Base-by-base conservation (phyloP, 2,113 vertebrate species). In the Bagarius yarrelli region DNA sequence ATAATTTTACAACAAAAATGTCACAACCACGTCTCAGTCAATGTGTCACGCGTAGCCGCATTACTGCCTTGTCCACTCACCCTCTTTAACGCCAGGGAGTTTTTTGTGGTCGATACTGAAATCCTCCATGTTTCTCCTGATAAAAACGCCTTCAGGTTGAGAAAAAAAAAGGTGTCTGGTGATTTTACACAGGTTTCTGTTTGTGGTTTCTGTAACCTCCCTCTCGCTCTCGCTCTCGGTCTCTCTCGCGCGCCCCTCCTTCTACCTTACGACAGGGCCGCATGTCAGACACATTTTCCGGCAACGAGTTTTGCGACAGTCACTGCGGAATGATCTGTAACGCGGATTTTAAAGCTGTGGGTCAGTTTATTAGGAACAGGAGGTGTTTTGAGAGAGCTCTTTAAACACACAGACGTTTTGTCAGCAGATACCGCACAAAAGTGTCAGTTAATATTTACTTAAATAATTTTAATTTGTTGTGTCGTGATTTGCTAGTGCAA, bases 21-120 rank as follows among this genome's bases (percentile, higher is more conserved):
- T 44, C 53, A 71, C 21, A 44, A 57, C 21, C 52, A 8, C 23
- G 63, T 53, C 52, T 66, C 61, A 64, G n/a, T 25, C n/a, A 60
- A 27, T 32, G 34, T 32, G 21, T 44, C 30, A 21, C n/a, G 34
- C 50, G 27, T 9, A 79, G 19, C 76, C 60, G n/a, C 61, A 25
- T 57, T 34, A 34, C 85, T 47, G 44, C 5, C 44, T 15, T 47
- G 27, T 19, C 6, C 1, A 84, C 78, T 92, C 90, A 94, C 93
- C 93, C 85, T 94, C 92, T 92, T 93, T 94, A 52, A 94, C 93
- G 91, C 92, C 92, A 76, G 93, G 93, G 85, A 94, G 91, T 73
- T 89, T 92, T 12, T 94, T 89, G 88, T 94, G 84, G 88, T 94
- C 93, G 87, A 94, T 92, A 82, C 88, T 93, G 83, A 92, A 90